These are phyloP conservation scores for Rhea americana DNA, from an alignment of 2,113 vertebrate genomes.

Conservation along the genomic window DNA sequence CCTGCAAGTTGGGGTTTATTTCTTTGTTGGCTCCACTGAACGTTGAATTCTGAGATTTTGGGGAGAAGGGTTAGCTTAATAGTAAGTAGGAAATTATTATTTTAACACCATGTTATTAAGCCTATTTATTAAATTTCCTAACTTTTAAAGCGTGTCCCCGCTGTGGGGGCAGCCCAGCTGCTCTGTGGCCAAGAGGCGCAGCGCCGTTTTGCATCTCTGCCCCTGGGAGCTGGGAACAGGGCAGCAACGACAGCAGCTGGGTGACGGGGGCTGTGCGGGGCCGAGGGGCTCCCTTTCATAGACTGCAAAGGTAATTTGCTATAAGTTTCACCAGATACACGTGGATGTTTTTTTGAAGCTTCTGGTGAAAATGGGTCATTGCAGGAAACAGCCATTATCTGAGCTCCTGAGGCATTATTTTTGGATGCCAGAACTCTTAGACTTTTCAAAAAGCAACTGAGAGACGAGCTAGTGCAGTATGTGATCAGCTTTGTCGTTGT, in stretches of 20 bases:
- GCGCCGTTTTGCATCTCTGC: not conserved
- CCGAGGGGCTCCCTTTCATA: not conserved
- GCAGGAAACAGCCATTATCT: not conserved
- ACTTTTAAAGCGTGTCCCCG: not conserved
- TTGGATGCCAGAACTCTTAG: not conserved
- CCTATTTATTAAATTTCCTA: not conserved
- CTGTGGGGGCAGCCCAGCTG: not conserved
- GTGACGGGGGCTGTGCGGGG: fast-evolving
- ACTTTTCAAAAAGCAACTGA: not conserved
- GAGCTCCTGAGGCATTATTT: not conserved
- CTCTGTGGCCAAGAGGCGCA: not conserved
- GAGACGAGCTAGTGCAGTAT: not conserved
- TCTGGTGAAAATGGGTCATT: not conserved
- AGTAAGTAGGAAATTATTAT: not conserved
- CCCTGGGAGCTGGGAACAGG: not conserved
- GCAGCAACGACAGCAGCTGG: fast-evolving
- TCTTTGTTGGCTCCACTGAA: not conserved
- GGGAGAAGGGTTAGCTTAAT: not conserved
- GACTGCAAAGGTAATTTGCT: not conserved
- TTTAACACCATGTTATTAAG: not conserved
- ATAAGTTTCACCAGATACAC: not conserved
- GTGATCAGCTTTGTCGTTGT: not conserved
- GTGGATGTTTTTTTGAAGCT: not conserved
- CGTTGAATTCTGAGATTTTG: not conserved
- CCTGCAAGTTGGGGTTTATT: not conserved